Evolutionary conservation across 2,113 vertebrate species (phyloP).

Genomic region (Echinops telfairi): DNA sequence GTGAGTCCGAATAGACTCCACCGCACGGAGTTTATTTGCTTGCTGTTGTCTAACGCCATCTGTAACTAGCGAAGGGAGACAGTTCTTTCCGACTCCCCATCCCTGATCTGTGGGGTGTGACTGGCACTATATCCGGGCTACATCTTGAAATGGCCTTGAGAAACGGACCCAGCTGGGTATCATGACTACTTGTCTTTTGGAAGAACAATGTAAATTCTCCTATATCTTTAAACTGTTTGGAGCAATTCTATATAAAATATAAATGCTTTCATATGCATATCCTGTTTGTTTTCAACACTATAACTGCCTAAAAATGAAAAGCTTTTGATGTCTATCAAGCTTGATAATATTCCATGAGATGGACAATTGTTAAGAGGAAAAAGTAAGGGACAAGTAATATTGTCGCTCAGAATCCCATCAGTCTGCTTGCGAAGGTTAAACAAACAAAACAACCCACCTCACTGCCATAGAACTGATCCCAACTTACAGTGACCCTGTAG

Average conservation of each 20-base stretch:
- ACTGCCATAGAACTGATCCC: no score
- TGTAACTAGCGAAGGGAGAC: background rate
- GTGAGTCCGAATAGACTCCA: no score
- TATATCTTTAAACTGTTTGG: background rate
- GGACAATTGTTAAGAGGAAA: background rate
- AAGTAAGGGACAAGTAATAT: background rate
- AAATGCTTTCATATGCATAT: background rate
- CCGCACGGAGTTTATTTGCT: background rate
- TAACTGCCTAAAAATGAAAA: background rate
- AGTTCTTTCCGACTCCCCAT: background rate
- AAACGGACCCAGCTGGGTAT: background rate
- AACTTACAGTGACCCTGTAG: no score
- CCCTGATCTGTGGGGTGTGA: accelerated
- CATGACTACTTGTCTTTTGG: background rate
- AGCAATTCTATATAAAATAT: accelerated
- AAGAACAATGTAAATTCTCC: background rate
- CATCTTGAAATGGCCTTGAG: background rate
- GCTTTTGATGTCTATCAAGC: background rate
- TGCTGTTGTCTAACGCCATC: background rate
- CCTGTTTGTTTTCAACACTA: background rate
- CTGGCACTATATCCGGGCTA: no score
- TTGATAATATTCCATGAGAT: background rate
- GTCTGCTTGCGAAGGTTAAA: no score
- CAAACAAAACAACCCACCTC: no score
- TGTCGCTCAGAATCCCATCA: background rate